A percentile compares a stretch with the other conserved stretches of the same genome.
These are phyloP conservation scores for Tetragonisca angustula DNA, from an alignment of 2,888 invertebrate species.

Conservation along the genomic window DNA sequence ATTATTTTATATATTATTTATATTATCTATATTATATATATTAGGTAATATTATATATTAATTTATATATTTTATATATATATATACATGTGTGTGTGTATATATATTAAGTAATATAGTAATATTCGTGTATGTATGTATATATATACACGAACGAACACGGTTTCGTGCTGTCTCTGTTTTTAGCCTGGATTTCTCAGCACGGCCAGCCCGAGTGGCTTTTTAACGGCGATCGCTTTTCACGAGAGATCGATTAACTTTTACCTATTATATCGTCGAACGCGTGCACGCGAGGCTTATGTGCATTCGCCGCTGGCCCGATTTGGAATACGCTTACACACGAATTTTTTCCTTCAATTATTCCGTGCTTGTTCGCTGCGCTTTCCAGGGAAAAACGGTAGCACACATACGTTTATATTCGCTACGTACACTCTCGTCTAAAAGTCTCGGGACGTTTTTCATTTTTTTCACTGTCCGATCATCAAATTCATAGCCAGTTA, in stretches of 20 bases:
- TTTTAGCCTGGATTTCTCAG: conserved; percentile 7
- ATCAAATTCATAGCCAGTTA: too few relatives aligned
- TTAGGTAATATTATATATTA: too few relatives aligned
- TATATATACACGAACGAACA: not conserved
- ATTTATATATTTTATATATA: not conserved
- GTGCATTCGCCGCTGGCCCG: not conserved
- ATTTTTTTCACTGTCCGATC: too few relatives aligned
- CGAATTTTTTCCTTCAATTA: not conserved
- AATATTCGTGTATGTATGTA: not conserved
- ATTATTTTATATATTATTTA: too few relatives aligned
- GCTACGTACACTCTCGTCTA: not conserved
- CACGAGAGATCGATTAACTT: conserved; percentile 31
- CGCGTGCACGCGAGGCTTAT: not conserved
- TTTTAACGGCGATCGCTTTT: conserved; percentile 19
- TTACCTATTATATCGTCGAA: not conserved
- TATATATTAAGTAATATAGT: too few relatives aligned
- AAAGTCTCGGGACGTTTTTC: too few relatives aligned
- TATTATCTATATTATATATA: too few relatives aligned
- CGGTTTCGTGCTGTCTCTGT: not conserved
- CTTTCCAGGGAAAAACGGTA: not conserved
- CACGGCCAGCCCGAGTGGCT: not conserved
- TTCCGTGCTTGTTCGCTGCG: not conserved
- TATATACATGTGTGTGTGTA: too few relatives aligned
- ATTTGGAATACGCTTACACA: not conserved
- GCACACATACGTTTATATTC: too few relatives aligned